Evolutionary conservation across 2,888 invertebrate genomes (phyloP).

Genomic region (Flexamia atlantica): DNA sequence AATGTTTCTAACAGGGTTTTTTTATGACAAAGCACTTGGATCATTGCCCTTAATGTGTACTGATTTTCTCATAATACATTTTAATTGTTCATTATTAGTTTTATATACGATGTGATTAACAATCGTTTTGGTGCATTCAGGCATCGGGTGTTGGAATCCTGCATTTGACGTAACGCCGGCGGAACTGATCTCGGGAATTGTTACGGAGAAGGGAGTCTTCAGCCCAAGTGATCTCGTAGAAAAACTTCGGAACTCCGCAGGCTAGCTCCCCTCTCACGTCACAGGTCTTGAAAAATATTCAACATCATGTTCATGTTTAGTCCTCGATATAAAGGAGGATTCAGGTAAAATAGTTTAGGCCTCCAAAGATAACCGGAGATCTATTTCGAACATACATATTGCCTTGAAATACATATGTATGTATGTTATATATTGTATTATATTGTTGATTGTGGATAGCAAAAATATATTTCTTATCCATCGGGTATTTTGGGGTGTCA

Average conservation of each 20-base stretch:
- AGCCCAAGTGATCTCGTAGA: constrained; percentile 77
- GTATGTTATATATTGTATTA: background rate
- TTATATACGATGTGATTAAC: no score
- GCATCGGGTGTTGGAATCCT: constrained; percentile 98
- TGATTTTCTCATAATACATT: no score
- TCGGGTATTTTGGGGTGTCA: no score
- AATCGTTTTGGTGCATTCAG: no score
- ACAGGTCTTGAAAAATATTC: background rate
- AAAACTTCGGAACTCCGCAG: constrained; percentile 36
- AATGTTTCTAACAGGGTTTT: no score
- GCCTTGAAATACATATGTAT: constrained; percentile 12
- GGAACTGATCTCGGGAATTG: constrained; percentile 92
- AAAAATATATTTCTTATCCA: no score
- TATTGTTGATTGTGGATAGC: background rate
- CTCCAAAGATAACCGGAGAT: background rate
- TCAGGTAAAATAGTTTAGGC: constrained; percentile 11
- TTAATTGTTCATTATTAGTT: no score
- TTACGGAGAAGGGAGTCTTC: constrained; percentile 95
- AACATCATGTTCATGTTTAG: background rate
- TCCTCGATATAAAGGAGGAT: constrained; percentile 9
- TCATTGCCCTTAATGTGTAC: no score
- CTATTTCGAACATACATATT: constrained; percentile 1
- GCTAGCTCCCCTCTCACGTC: background rate
- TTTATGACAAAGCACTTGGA: no score
- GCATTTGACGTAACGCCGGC: constrained; percentile 99